Evolutionary conservation across 2,113 vertebrate species (phyloP), one percentile per base, ranked within the genome.

Genomic region (Zapus hudsonius): DNA sequence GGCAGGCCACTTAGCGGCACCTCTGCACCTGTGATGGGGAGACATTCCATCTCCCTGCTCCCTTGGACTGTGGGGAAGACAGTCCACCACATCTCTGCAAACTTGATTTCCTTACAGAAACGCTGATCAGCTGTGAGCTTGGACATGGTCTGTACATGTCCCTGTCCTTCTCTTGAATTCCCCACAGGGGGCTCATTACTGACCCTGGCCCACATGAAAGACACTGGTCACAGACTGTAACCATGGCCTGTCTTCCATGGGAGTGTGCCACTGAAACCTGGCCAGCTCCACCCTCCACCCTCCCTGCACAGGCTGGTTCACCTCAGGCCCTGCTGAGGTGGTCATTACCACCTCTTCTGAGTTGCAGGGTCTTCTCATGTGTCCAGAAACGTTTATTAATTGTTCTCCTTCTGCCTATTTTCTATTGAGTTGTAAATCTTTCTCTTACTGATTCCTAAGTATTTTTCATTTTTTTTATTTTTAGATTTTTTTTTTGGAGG

Each of bases 171-270:
- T 29, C 23, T 11, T 29, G 63, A 27, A n/a, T 6, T 29, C 25
- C 63, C 5, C 63, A 29, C 7, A 27, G 23, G 63, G 27, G 63
- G 63, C 63, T 7, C 63, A 61, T 11, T 64, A 7, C 11, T 9
- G 15, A 7, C 1, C 31, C 59, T 16, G 8, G 1, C 12, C 23
- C n/a, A n/a, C n/a, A n/a, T n/a, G n/a, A n/a, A n/a, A n/a, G n/a
- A n/a, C n/a, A n/a, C n/a, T n/a, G 70, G 11, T 22, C 52, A 66
- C 15, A 29, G 4, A 9, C 10, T 10, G 19, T n/a, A 40, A 42
- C 20, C 57, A 59, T 20, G 22, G 57, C 17, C 12, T 15, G 38
- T 47, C n/a, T 78, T 36, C 67, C 3, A 0, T 0, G 0, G 40
- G 16, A 55, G 25, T 9, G 2, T 33, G 16, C 27, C 29, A 17